Percentiles rank a stretch among this genome's conserved stretches.
Evolutionary conservation across 2,113 vertebrate species (phyloP).

Genomic region (Neolamprologus caudopunctatus): DNA sequence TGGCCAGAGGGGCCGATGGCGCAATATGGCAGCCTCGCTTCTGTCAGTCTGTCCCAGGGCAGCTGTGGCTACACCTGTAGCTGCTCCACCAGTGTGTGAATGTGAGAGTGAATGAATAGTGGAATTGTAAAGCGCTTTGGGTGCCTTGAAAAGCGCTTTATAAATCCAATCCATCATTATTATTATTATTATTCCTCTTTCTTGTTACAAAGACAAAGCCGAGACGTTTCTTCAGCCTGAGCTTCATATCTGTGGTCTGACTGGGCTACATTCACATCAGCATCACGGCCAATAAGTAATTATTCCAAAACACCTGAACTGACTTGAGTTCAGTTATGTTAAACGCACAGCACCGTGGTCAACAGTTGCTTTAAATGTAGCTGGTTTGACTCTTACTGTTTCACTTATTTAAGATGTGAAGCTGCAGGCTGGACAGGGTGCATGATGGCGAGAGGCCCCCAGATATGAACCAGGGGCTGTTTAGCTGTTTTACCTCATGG

Average conservation of each 20-base stretch:
- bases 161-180: no score
- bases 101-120: no score
- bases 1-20: no score
- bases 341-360: neutral
- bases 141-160: no score
- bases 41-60: no score
- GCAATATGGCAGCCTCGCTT: no score
- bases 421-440: neutral
- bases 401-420: rapidly evolving
- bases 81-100: no score
- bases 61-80: no score
- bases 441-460: neutral
- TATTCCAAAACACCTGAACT: neutral
- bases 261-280: neutral
- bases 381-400: neutral
- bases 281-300: neutral
- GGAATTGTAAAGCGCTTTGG: rapidly evolving
- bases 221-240: neutral
- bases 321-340: neutral
- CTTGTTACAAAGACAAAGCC: neutral
- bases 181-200: neutral
- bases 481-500: neutral
- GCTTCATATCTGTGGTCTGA: neutral
- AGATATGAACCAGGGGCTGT: neutral
- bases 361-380: neutral